phyloP scores from a whole-genome alignment of 1,140 invertebrate genomes.

The Ceratoteleas bidentatus region DNA sequence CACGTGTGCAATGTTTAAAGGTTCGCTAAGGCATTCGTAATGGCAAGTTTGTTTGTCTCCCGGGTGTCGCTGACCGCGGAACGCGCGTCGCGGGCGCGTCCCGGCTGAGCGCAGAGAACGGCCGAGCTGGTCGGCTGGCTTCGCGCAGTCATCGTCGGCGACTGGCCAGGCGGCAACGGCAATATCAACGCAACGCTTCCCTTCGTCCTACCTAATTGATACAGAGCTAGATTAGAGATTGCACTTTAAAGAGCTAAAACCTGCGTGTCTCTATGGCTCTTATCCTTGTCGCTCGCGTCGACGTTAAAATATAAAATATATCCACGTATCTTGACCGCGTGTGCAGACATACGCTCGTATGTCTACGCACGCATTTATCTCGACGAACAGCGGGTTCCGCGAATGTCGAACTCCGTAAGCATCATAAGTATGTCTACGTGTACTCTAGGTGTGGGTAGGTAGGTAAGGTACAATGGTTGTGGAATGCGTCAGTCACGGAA shows the following conservation, averaged over 20 bases:
- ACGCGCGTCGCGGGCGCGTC: constrained; percentile 3
- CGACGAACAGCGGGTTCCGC: no score
- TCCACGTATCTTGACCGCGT: constrained; percentile 16
- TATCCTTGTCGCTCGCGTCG: constrained; percentile 6
- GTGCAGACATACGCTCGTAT: no score
- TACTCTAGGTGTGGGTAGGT: no score
- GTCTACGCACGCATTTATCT: no score
- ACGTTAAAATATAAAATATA: constrained; percentile 63
- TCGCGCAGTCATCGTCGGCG: constrained; percentile 54
- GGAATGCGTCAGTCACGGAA: no score
- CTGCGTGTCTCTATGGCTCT: constrained; percentile 35
- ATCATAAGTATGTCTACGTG: no score
- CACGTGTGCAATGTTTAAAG: constrained; percentile 69
- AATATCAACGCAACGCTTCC: constrained; percentile 47
- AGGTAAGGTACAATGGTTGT: no score
- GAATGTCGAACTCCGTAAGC: no score
- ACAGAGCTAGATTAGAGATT: constrained; percentile 41
- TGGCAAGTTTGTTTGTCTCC: constrained; percentile 69
- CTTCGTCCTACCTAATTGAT: constrained; percentile 48
- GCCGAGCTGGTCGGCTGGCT: constrained; percentile 42
- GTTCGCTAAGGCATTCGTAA: constrained; percentile 75
- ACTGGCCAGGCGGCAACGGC: constrained; percentile 29
- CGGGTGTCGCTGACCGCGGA: constrained; percentile 37
- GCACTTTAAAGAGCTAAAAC: constrained; percentile 24
- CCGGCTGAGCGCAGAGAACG: constrained; percentile 40